Conservation (phyloP, 1,140 invertebrate species). For the Andrena cerasifolii region DNA sequence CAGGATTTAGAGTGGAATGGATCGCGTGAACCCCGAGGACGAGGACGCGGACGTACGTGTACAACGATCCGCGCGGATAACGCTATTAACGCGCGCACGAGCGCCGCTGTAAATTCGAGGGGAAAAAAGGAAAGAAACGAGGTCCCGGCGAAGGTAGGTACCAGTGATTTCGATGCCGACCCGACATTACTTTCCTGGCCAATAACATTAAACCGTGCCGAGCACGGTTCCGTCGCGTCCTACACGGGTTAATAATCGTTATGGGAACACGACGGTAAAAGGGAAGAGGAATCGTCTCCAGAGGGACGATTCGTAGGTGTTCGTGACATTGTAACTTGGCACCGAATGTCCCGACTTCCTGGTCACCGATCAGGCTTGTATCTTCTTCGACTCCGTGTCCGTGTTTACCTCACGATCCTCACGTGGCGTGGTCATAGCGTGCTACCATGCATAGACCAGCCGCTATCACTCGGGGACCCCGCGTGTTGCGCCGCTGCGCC, state of each 20-base stretch:
- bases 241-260: neutral
- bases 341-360: constrained; percentile 58
- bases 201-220: constrained; percentile 7
- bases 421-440: constrained; percentile 58
- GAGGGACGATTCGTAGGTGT: neutral
- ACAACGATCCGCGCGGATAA: neutral
- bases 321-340: constrained; percentile 57
- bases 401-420: constrained; percentile 62
- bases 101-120: neutral
- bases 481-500: constrained; percentile 4
- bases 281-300: too few species aligned
- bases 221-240: neutral
- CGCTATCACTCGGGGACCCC: constrained; percentile 29
- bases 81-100: neutral
- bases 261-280: neutral
- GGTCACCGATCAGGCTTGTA: constrained; percentile 60
- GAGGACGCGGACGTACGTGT: neutral
- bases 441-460: constrained; percentile 54
- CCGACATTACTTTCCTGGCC: neutral
- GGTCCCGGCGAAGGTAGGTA: neutral
- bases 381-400: constrained; percentile 63
- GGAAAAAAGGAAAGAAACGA: neutral
- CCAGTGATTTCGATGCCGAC: neutral
- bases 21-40: neutral
- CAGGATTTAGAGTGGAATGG: constrained; percentile 34